Conservation (phyloP, 2,888 invertebrate genomes). For the Diarsia dahlii region DNA sequence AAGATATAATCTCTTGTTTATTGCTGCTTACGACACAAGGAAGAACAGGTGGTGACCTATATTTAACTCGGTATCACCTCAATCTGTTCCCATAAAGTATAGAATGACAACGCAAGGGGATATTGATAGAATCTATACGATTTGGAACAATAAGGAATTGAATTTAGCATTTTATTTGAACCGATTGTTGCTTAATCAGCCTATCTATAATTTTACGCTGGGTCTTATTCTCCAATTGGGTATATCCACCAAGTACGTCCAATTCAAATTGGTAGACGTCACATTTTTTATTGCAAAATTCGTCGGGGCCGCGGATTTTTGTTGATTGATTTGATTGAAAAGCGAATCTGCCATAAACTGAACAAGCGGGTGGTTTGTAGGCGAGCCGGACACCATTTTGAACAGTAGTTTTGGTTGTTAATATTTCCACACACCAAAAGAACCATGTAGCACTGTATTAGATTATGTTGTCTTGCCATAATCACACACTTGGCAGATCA, state of each 20-base stretch:
- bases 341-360: too few relatives aligned
- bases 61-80: conserved; percentile 30
- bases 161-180: not conserved
- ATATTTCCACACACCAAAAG: not conserved
- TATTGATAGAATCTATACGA: not conserved
- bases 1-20: conserved; percentile 50
- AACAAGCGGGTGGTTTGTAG: too few relatives aligned
- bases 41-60: conserved; percentile 58
- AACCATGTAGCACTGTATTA: too few relatives aligned
- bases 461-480: too few relatives aligned
- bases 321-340: too few relatives aligned
- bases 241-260: not conserved
- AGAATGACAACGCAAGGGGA: conserved; percentile 18
- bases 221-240: not conserved
- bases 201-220: not conserved
- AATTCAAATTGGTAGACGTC: not conserved
- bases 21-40: conserved; percentile 34
- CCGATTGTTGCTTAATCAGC: not conserved
- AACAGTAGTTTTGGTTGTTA: not conserved
- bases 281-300: too few relatives aligned
- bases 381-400: too few relatives aligned
- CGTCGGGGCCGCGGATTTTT: too few relatives aligned
- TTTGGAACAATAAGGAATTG: not conserved
- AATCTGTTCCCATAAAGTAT: conserved; percentile 15
- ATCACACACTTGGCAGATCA: not conserved